phyloP scores from a whole-genome alignment of 2,113 vertebrate genomes.

The Nerophis ophidion region DNA sequence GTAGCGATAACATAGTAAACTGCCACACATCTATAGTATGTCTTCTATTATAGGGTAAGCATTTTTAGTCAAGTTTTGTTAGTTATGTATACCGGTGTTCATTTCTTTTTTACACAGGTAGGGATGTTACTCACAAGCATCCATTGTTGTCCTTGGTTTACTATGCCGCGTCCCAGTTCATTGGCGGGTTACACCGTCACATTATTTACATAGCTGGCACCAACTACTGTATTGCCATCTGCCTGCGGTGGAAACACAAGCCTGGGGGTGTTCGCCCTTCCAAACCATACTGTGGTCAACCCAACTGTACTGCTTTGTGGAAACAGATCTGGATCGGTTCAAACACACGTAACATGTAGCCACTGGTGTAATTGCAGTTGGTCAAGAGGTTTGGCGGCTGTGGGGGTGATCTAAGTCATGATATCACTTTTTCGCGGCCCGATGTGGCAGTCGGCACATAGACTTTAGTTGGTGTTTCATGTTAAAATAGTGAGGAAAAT shows the following conservation, averaged over 20 bases:
- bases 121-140: too few relatives aligned
- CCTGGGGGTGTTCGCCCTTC: neutral
- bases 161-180: too few relatives aligned
- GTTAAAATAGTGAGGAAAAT: slow-evolving; percentile 14
- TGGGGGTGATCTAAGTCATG: slow-evolving; percentile 32
- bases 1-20: too few relatives aligned
- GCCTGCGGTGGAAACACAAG: neutral
- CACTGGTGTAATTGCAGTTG: slow-evolving; percentile 26
- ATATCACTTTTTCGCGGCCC: slow-evolving; percentile 40
- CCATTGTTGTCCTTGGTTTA: neutral
- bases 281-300: neutral
- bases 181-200: neutral
- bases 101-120: too few relatives aligned
- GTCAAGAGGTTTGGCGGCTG: slow-evolving; percentile 25
- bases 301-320: slow-evolving; percentile 14
- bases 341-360: slow-evolving; percentile 29
- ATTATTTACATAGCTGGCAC: neutral
- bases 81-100: too few relatives aligned
- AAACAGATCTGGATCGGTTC: slow-evolving; percentile 16
- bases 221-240: slow-evolving; percentile 3
- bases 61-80: too few relatives aligned
- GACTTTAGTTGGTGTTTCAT: slow-evolving; percentile 25
- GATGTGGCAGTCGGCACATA: slow-evolving; percentile 12
- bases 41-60: too few relatives aligned
- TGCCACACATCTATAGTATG: too few relatives aligned